phyloP scores from a whole-genome alignment of 2,888 invertebrate genomes.

The Diarsia mendica region DNA sequence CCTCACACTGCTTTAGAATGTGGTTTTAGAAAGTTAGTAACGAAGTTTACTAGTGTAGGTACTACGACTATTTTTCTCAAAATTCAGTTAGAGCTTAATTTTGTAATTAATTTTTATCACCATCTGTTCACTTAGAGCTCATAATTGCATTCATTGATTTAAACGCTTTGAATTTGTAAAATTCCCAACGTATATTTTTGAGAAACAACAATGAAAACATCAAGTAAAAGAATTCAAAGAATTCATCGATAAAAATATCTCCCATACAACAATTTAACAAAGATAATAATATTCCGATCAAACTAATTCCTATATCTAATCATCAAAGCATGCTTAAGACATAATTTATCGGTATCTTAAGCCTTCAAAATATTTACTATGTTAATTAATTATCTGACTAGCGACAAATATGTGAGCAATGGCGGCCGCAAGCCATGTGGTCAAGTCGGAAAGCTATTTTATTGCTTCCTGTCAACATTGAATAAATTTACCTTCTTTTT shows the following conservation, averaged over 20 bases:
- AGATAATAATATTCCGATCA: constrained; percentile 35
- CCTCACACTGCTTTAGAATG: neutral
- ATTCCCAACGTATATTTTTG: too few relatives aligned
- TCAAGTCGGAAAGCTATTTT: constrained; percentile 63
- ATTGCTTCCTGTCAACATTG: constrained; percentile 70
- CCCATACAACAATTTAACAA: neutral
- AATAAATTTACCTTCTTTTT: constrained; percentile 57
- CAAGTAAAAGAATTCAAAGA: neutral
- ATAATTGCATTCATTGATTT: too few relatives aligned
- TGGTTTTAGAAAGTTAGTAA: neutral
- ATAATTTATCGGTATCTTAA: constrained; percentile 38
- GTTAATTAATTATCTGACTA: constrained; percentile 62
- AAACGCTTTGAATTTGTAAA: too few relatives aligned
- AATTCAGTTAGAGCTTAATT: neutral
- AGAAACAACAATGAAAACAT: neutral
- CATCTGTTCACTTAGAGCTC: too few relatives aligned
- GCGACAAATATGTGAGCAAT: constrained; percentile 58
- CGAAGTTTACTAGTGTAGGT: too few relatives aligned
- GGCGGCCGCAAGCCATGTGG: constrained; percentile 62
- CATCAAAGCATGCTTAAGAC: constrained; percentile 26
- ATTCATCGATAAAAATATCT: constrained; percentile 7
- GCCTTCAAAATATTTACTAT: constrained; percentile 57
- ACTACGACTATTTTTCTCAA: too few relatives aligned
- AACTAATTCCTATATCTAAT: constrained; percentile 36
- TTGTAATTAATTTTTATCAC: neutral